Conservation (phyloP, 1,140 invertebrate species). For the Pygmarrhopalites habei region DNA sequence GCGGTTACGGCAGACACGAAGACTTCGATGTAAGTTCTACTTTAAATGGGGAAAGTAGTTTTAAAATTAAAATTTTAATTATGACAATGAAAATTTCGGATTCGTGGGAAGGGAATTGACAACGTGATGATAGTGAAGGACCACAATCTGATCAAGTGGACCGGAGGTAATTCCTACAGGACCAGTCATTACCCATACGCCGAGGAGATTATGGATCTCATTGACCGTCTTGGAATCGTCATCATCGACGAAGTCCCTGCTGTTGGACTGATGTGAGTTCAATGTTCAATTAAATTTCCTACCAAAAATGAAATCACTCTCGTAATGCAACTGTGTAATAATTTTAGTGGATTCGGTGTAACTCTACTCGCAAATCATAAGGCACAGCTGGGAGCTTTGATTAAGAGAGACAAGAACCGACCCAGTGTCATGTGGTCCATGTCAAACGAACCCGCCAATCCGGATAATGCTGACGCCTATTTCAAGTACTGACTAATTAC, state of each 20-base stretch:
- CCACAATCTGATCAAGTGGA: constrained; percentile 59
- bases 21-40: constrained; percentile 53
- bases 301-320: too few species aligned
- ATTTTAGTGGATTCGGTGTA: constrained; percentile 38
- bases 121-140: constrained; percentile 53
- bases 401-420: constrained; percentile 85
- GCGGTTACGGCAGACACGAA: constrained; percentile 58
- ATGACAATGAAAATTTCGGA: too few species aligned
- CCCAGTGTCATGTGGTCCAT: constrained; percentile 95
- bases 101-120: constrained; percentile 54
- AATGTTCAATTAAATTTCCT: neutral
- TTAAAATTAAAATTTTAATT: too few species aligned
- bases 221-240: constrained; percentile 55
- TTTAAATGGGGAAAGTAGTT: too few species aligned
- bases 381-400: constrained; percentile 71
- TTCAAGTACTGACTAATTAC: too few species aligned
- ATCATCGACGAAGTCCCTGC: constrained; percentile 60
- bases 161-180: constrained; percentile 64
- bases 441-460: constrained; percentile 78
- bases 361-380: constrained; percentile 71
- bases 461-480: constrained; percentile 62
- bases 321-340: too few species aligned
- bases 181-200: constrained; percentile 99
- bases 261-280: constrained; percentile 49
- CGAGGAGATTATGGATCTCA: constrained; percentile 70